Evolutionary conservation across 2,888 invertebrate species (phyloP).

Genomic region (Trachelus tabidus): DNA sequence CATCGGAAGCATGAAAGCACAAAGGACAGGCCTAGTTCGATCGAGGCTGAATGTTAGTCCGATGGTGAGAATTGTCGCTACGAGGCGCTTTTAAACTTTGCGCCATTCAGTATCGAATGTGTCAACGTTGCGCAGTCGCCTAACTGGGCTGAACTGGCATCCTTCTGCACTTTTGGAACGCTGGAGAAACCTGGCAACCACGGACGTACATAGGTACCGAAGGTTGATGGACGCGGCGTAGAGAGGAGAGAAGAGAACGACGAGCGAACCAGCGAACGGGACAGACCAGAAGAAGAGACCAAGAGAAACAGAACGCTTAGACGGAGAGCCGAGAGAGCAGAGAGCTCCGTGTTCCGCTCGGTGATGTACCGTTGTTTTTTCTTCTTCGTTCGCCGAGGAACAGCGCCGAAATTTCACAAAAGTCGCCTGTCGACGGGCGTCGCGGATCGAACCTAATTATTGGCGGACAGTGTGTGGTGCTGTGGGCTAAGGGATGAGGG

Average conservation of each 20-base stretch:
- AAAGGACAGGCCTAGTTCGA: neutral
- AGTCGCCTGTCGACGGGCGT: slow-evolving; percentile 11
- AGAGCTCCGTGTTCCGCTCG: slow-evolving; percentile 11
- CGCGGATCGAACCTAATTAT: slow-evolving; percentile 10
- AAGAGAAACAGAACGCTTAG: neutral
- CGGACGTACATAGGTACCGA: slow-evolving; percentile 2
- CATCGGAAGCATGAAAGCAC: neutral
- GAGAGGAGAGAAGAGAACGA: neutral
- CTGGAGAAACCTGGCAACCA: slow-evolving; percentile 1
- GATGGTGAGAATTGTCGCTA: neutral
- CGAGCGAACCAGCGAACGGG: neutral
- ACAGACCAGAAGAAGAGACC: neutral
- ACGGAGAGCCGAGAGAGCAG: neutral
- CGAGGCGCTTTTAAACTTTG: neutral
- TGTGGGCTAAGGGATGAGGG: slow-evolving; percentile 60
- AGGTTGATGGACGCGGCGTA: neutral
- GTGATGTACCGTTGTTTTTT: slow-evolving; percentile 28
- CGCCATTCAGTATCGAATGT: neutral
- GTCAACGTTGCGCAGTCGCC: neutral
- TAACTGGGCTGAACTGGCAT: neutral
- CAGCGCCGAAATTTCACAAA: slow-evolving; percentile 5
- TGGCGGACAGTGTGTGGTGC: slow-evolving; percentile 59
- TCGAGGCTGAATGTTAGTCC: no score
- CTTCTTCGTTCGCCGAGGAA: slow-evolving; percentile 10
- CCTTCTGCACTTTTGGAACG: slow-evolving; percentile 4